phyloP scores from a whole-genome alignment of 2,888 invertebrate genomes.

The Yponomeuta plumbellus region DNA sequence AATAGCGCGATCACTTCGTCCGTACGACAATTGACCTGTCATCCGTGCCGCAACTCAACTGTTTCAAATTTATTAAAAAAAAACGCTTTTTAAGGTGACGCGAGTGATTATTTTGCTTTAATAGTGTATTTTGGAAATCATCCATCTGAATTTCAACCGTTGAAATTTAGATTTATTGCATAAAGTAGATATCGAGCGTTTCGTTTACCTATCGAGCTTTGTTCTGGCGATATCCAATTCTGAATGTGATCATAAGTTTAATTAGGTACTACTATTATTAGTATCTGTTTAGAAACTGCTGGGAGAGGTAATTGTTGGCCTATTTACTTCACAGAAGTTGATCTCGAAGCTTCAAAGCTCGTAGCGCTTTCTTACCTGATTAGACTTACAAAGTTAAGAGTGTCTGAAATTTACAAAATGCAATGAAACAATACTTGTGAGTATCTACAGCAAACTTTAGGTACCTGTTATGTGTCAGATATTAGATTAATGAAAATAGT shows the following conservation, averaged over 20 bases:
- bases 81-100: background rate
- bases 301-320: background rate
- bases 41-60: background rate
- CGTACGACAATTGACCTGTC: constrained; percentile 8
- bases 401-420: background rate
- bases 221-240: too few relatives aligned
- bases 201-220: background rate
- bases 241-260: too few relatives aligned
- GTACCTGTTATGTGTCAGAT: background rate
- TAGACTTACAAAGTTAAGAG: background rate
- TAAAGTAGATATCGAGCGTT: background rate
- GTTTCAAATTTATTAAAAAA: background rate
- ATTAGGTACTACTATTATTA: too few relatives aligned
- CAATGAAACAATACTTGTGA: background rate
- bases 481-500: background rate
- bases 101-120: background rate
- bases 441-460: background rate
- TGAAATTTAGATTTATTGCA: background rate
- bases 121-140: background rate
- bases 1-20: constrained; percentile 4
- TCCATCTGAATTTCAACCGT: too few relatives aligned
- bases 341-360: background rate
- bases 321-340: background rate
- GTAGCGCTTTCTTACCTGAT: background rate
- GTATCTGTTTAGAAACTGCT: background rate